Percentiles rank a stretch among this genome's conserved stretches.
Evolutionary conservation across 2,888 invertebrate genomes (phyloP).

Genomic region (Philereme vetulata): DNA sequence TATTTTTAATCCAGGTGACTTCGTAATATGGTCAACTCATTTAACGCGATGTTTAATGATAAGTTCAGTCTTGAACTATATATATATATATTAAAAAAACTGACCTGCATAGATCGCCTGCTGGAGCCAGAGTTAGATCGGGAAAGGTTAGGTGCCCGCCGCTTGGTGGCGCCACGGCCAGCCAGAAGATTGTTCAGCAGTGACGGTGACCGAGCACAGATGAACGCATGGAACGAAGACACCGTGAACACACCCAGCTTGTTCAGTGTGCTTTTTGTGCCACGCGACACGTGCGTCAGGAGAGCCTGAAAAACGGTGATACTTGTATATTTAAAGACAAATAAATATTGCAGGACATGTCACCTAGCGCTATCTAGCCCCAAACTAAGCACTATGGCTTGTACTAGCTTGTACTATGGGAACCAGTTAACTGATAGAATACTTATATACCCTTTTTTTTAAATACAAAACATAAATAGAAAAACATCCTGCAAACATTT

Average conservation of each 20-base stretch:
- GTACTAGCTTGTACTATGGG: too few relatives aligned
- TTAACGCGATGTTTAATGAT: background rate
- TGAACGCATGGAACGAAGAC: slow-evolving; percentile 98
- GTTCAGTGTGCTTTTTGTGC: slow-evolving; percentile 97
- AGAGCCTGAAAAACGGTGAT: slow-evolving; percentile 88
- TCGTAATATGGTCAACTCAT: background rate
- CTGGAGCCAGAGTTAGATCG: slow-evolving; percentile 95
- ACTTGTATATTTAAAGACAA: too few relatives aligned
- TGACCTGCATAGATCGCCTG: slow-evolving; percentile 92
- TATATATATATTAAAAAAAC: background rate
- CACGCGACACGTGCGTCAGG: slow-evolving; percentile 96
- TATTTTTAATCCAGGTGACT: too few relatives aligned
- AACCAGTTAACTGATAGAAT: too few relatives aligned
- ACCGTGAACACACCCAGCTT: slow-evolving; percentile 98
- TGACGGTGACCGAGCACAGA: slow-evolving; percentile 97
- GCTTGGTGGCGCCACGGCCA: slow-evolving; percentile 95
- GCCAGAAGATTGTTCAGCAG: slow-evolving; percentile 95
- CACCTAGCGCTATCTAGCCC: too few relatives aligned
- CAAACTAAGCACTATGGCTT: too few relatives aligned
- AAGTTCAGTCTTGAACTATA: background rate
- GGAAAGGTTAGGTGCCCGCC: slow-evolving; percentile 94
- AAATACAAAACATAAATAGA: too few relatives aligned
- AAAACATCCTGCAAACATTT: too few relatives aligned
- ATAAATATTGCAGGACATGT: too few relatives aligned
- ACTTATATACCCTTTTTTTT: too few relatives aligned